A percentile compares a stretch with the other conserved stretches of the same genome.
Evolutionary conservation across 2,888 invertebrate species (phyloP).

Genomic region (Deilephila elpenor): DNA sequence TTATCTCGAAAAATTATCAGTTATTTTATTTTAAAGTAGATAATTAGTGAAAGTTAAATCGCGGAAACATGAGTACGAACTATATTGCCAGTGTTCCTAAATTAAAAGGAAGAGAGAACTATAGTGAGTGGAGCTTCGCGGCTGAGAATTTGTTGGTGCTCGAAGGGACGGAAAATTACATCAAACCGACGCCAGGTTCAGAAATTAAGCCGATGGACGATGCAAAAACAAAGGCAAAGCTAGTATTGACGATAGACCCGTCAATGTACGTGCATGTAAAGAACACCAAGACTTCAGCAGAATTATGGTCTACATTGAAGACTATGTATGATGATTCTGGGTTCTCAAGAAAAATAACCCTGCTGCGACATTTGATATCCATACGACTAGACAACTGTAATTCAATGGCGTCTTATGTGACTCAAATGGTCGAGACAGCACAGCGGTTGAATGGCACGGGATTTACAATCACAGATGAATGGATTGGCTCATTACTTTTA

Average conservation of each 20-base stretch:
- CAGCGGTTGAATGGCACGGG: slow-evolving; percentile 26
- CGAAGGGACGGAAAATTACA: slow-evolving; percentile 37
- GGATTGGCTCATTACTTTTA: slow-evolving; percentile 36
- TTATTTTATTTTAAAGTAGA: no score
- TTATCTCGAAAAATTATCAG: no score
- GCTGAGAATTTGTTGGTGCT: slow-evolving; percentile 41
- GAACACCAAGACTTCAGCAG: background rate
- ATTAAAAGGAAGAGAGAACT: slow-evolving; percentile 37
- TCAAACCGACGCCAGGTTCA: slow-evolving; percentile 23
- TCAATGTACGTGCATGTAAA: slow-evolving; percentile 27
- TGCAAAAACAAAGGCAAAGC: slow-evolving; percentile 27
- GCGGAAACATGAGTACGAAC: no score
- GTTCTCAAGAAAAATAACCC: slow-evolving; percentile 38
- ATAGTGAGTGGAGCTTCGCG: slow-evolving; percentile 42
- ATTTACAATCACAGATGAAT: slow-evolving; percentile 31
- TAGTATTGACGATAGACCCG: slow-evolving; percentile 24
- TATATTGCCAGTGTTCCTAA: slow-evolving; percentile 35
- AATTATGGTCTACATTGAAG: slow-evolving; percentile 26
- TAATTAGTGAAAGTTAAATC: no score
- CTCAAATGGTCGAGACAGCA: slow-evolving; percentile 30
- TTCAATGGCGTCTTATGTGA: slow-evolving; percentile 34
- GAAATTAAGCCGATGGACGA: slow-evolving; percentile 29
- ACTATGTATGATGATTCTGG: slow-evolving; percentile 35
- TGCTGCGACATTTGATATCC: slow-evolving; percentile 37
- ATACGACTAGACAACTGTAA: slow-evolving; percentile 38